phyloP scores from a whole-genome alignment of 2,797 vertebrate species.

The Netta rufina region DNA sequence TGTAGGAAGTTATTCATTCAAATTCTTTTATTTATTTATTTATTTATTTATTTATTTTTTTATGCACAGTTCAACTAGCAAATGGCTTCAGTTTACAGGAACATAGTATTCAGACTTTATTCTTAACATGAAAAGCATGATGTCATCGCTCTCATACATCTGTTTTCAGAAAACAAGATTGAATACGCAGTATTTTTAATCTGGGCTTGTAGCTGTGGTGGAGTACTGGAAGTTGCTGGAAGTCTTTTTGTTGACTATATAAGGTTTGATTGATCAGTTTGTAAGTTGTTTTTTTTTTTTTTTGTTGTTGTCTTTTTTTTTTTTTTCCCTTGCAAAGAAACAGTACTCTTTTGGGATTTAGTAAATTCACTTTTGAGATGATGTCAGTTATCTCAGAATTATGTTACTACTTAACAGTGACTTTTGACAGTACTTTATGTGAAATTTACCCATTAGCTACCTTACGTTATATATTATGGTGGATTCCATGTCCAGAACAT shows the following conservation, averaged over 20 bases:
- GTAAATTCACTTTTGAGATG: not conserved
- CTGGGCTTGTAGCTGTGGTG: not conserved
- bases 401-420: not conserved
- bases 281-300: not conserved
- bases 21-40: not conserved
- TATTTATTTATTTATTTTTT: not conserved
- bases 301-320: too few species aligned
- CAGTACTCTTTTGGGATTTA: not conserved
- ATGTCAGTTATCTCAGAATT: not conserved
- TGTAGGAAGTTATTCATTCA: not conserved
- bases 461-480: not conserved
- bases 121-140: not conserved
- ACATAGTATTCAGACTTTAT: constrained; percentile 46
- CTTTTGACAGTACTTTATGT: not conserved
- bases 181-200: not conserved
- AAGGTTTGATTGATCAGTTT: not conserved
- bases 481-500: not conserved
- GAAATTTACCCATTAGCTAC: not conserved
- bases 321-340: not conserved
- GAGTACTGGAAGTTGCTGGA: not conserved
- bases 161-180: not conserved
- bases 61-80: not conserved
- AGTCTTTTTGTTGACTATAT: not conserved
- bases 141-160: not conserved
- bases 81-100: constrained; percentile 58